Base-by-base conservation (phyloP, 2,797 vertebrate species). In the Trematomus bernacchii region DNA sequence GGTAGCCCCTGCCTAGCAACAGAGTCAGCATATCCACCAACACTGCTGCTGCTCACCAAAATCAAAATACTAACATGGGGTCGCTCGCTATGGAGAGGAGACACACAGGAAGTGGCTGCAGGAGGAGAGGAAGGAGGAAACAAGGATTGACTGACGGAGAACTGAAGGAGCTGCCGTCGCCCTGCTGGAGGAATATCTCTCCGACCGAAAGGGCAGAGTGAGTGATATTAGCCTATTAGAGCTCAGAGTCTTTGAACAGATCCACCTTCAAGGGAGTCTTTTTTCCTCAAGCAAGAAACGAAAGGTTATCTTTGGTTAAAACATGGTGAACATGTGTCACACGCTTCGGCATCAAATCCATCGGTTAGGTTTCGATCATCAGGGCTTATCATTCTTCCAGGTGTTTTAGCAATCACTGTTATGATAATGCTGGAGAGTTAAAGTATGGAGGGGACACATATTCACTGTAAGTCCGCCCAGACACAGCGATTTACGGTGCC, bases 1-100 rank as follows among this genome's bases (percentile, higher is more conserved):
- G 58, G 61, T 73, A 84, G 79, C 76, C 52, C 65, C 83, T 92
- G 90, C 91, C 87, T 90, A 90, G 91, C 89, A 90, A 90, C 88
- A 83, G 73, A 77, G 65, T 78, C 73, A 86, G 73, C 30, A 71
- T 72, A 82, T 80, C 61, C 67, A 78, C 70, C 68, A 68, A 44
- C 66, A 79, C 64, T 27, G 67, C 60, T 79, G 69, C 81, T 61
- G 73, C 46, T 55, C 77, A 51, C 61, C 15, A 27, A 66, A 85
- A 77, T 86, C 73, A 77, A 84, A 84, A 79, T 53, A 82, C 59
- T 27, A 27, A 62, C 21, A 83, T 14, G 58, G 52, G 53, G 77
- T 78, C 4, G 53, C 30, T 47, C 3, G 51, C 40, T 48, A 50
- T 61, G 52, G 66, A 66, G 37, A 61, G 48, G 50, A 50, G 62